Conservation (phyloP, 2,888 invertebrate genomes). For the Coronaproctus castanopsis region DNA sequence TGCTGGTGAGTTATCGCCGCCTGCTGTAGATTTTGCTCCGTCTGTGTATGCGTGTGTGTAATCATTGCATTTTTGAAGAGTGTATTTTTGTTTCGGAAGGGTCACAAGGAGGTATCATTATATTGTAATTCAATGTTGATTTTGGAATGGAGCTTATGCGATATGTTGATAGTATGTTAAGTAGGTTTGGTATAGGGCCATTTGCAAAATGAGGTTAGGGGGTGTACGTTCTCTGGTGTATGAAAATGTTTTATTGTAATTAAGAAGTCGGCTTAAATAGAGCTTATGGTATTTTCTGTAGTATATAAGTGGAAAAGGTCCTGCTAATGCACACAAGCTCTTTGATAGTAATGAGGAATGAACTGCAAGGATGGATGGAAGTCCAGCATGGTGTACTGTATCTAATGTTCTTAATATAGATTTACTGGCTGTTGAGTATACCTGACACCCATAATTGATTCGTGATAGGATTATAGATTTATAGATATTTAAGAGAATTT, state of each 20-base stretch:
- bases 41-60: too few species aligned
- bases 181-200: neutral
- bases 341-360: neutral
- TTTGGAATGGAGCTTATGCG: neutral
- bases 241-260: neutral
- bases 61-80: too few species aligned
- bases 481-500: neutral
- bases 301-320: neutral
- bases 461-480: neutral
- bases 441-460: neutral
- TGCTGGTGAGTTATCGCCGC: too few species aligned
- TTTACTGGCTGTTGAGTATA: neutral
- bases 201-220: neutral
- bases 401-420: neutral
- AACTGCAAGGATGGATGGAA: neutral
- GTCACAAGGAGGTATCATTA: neutral
- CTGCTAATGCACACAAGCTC: neutral
- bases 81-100: too few species aligned
- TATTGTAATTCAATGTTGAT: neutral
- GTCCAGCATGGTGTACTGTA: neutral
- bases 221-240: too few species aligned
- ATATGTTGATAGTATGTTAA: neutral
- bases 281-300: neutral
- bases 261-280: neutral
- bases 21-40: too few species aligned